Conservation (phyloP, 2,113 vertebrate genomes). For the Takifugu bimaculatus region DNA sequence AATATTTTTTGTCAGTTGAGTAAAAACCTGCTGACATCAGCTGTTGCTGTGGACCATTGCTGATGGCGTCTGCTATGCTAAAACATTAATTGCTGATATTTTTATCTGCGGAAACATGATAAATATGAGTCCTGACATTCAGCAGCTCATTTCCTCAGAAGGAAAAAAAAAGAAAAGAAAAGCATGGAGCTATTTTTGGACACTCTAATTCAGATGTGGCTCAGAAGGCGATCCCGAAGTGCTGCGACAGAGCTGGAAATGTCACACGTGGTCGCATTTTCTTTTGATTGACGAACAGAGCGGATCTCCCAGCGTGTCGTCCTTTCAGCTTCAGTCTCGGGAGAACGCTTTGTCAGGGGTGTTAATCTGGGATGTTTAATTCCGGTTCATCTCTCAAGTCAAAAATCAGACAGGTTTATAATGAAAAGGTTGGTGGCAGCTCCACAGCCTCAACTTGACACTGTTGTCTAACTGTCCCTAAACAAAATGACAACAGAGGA, state of each 20-base stretch:
- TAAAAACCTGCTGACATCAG: no score
- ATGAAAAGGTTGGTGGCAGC: no score
- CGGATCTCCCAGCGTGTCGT: no score
- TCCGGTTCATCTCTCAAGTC: constrained; percentile 4
- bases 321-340: constrained; percentile 1
- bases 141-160: constrained; percentile 21
- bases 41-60: no score
- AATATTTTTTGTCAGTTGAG: no score
- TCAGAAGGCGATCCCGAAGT: constrained; percentile 27
- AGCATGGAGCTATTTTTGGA: constrained; percentile 35
- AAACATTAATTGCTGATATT: background rate
- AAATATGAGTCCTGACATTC: constrained; percentile 4
- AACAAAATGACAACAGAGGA: no score
- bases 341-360: constrained; percentile 18
- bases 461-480: no score
- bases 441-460: no score
- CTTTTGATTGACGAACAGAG: constrained; percentile 2
- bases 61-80: no score
- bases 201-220: constrained; percentile 30
- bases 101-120: background rate
- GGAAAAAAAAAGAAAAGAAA: constrained; percentile 9
- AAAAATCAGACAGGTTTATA: constrained; percentile 1
- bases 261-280: constrained; percentile 7
- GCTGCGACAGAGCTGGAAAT: constrained; percentile 11
- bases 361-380: constrained; percentile 19